Base-by-base conservation (phyloP, 2,113 vertebrate species). In the Scartelaos histophorus region DNA sequence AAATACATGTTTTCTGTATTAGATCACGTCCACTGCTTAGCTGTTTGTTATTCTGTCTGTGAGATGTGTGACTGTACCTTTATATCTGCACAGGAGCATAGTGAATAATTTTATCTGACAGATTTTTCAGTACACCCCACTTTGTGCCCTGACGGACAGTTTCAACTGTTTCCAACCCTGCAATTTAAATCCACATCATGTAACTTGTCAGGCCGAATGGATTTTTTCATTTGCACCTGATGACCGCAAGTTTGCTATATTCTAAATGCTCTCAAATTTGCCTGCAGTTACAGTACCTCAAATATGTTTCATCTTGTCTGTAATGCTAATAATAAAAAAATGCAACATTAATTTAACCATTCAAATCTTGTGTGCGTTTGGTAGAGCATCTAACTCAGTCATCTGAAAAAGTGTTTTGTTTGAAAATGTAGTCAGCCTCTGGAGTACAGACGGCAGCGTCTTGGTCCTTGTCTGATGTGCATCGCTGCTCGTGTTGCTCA, bases 371-470 rank as follows among this genome's bases (percentile, higher is more conserved):
- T 67, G 13, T 15, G 46, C 79, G 51, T n/a, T 73, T 70, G 53
- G 68, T 3, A 49, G 74, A 81, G 71, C 51, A 69, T 53, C n/a
- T n/a, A 15, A n/a, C 66, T 3, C 67, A 69, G 22, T 56, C 24
- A 5, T 7, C 57, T 68, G 64, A 73, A 51, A 67, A 74, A 19
- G 64, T 43, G 34, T 7, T 67, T 68, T 82, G 67, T 81, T 77
- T 75, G 46, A 66, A 69, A 68, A 82, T 62, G 47, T 69, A 74
- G 67, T 72, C 67, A 54, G 77, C 74, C 83, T 64, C 49, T n/a
- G 76, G 80, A 68, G 19, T 62, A 71, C 34, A 65, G 77, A 69
- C 72, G 74, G 81, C 67, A 75, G 71, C 74, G 71, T 62, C 67
- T 70, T 64, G 61, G 68, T 74, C 76, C 62, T 64, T 83, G 76